A percentile compares a stretch with the other conserved stretches of the same genome.
phyloP scores from a whole-genome alignment of 2,888 invertebrate genomes.

The Zaprionus obscuricornis region DNA sequence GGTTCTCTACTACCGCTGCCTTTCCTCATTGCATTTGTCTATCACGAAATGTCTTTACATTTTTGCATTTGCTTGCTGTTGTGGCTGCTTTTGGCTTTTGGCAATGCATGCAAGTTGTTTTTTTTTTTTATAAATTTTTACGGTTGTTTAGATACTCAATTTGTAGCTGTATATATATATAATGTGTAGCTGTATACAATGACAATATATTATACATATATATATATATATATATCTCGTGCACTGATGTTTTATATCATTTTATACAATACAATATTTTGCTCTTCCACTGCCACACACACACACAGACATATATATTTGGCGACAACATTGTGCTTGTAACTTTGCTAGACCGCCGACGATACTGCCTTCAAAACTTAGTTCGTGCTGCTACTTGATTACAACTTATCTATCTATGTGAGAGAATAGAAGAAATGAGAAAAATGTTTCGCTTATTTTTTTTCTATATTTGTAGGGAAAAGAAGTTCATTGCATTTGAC shows the following conservation, averaged over 20 bases:
- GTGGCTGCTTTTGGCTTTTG: slow-evolving; percentile 23
- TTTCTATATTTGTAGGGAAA: too few species aligned
- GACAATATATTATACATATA: too few species aligned
- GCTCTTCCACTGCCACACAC: too few species aligned
- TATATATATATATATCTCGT: not conserved
- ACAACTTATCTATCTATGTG: slow-evolving; percentile 72
- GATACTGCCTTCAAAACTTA: slow-evolving; percentile 1
- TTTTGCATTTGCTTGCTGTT: too few species aligned
- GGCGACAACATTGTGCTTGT: too few species aligned
- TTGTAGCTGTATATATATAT: slow-evolving; percentile 55
- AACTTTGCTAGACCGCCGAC: not conserved
- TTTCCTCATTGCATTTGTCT: slow-evolving; percentile 14
- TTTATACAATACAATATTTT: too few species aligned
- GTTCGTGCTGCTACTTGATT: slow-evolving; percentile 76
- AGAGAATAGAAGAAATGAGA: too few species aligned
- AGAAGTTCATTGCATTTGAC: slow-evolving; percentile 73
- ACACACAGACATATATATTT: too few species aligned
- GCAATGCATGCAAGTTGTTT: slow-evolving; percentile 62
- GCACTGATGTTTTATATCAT: not conserved
- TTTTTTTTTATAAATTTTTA: slow-evolving; percentile 45
- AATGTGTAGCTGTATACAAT: slow-evolving; percentile 44
- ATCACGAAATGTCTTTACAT: too few species aligned
- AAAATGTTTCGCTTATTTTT: slow-evolving; percentile 35
- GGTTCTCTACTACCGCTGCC: slow-evolving; percentile 21
- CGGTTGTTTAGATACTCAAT: slow-evolving; percentile 75